Conservation (phyloP, 2,113 vertebrate species). For the Oreochromis spilurus region DNA sequence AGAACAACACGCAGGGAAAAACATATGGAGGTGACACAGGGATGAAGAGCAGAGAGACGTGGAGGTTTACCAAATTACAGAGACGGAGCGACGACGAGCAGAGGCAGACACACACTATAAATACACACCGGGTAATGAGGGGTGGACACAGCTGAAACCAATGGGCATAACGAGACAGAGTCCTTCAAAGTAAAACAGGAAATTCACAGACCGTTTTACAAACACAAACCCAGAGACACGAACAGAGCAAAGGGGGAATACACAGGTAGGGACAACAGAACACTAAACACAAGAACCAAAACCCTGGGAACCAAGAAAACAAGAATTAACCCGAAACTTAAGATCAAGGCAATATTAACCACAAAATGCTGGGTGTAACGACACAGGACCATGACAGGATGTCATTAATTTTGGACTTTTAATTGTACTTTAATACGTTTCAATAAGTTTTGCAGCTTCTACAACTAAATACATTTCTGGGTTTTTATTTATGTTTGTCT, state of each 20-base stretch:
- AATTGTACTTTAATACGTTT: background rate
- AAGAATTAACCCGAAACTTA: background rate
- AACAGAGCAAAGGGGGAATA: background rate
- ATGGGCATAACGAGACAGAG: background rate
- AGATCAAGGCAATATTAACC: background rate
- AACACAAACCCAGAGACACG: background rate
- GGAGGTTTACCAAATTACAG: background rate
- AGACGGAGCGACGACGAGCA: background rate
- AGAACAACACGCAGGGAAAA: background rate
- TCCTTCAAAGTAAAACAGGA: background rate
- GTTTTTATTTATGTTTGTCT: background rate
- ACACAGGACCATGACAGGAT: background rate
- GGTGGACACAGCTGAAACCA: background rate
- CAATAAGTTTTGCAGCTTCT: background rate
- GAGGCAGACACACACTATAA: background rate
- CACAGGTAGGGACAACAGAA: background rate
- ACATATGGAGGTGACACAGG: background rate
- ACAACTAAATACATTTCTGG: background rate
- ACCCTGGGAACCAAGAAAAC: accelerated
- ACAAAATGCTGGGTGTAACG: background rate
- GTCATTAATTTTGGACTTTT: accelerated
- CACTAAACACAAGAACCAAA: background rate
- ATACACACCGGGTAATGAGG: background rate
- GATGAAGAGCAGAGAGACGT: background rate
- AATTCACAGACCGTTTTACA: background rate